Conservation (phyloP, 2,888 invertebrate genomes). For the Caenorhabditis panamensis region DNA sequence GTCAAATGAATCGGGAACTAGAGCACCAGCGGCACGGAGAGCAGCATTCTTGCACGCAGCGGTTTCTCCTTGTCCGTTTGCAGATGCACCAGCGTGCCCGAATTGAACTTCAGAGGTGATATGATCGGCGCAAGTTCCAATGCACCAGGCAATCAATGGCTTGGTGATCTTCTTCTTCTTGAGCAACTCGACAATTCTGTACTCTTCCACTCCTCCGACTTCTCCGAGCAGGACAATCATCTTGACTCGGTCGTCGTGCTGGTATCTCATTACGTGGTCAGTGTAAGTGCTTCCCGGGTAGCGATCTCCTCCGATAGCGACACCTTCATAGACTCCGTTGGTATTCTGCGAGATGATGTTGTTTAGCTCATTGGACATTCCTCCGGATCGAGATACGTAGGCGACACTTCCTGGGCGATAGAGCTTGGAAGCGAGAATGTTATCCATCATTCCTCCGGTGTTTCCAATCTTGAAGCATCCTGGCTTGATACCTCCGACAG, state of each 20-base stretch:
- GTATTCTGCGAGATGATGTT: constrained; percentile 97
- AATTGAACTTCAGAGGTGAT: constrained; percentile 88
- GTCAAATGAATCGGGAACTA: constrained; percentile 94
- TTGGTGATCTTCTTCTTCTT: constrained; percentile 88
- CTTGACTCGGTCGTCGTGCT: constrained; percentile 86
- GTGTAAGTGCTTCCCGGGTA: constrained; percentile 99
- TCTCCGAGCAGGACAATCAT: constrained; percentile 95
- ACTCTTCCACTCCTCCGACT: constrained; percentile 97
- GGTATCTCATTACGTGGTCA: constrained; percentile 93
- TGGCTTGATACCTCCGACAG: constrained; percentile 95
- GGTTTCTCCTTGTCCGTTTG: constrained; percentile 93
- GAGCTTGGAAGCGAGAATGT: constrained; percentile 95
- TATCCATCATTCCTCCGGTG: constrained; percentile 99
- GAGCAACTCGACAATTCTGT: constrained; percentile 93
- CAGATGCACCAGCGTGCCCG: constrained; percentile 98
- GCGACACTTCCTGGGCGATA: constrained; percentile 97
- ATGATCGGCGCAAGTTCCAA: constrained; percentile 87
- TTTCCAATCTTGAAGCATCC: constrained; percentile 98
- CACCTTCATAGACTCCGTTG: constrained; percentile 87
- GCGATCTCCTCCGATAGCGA: constrained; percentile 96
- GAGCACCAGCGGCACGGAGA: constrained; percentile 89
- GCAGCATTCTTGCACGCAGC: constrained; percentile 93
- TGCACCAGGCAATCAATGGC: constrained; percentile 98
- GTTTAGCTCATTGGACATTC: constrained; percentile 99
- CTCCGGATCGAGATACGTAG: constrained; percentile 97